Evolutionary conservation across 2,888 invertebrate species (phyloP).

Genomic region (Ischnus inquisitorius): DNA sequence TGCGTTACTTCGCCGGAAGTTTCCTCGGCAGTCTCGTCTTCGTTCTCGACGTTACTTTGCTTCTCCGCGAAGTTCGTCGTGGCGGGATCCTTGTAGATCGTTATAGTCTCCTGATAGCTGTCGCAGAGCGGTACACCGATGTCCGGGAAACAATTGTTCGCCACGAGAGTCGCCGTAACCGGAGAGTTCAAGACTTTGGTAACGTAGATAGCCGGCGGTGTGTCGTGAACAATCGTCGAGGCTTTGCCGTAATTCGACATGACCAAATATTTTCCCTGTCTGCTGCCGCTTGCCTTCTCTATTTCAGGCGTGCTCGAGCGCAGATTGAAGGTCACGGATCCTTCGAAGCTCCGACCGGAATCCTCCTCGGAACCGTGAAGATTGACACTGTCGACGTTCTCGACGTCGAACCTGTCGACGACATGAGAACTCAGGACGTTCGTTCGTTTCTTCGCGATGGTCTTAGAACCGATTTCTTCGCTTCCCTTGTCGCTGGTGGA

Average conservation of each 20-base stretch:
- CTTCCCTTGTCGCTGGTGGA: slow-evolving; percentile 16
- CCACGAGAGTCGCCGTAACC: slow-evolving; percentile 80
- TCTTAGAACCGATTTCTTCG: not conserved
- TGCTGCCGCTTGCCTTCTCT: not conserved
- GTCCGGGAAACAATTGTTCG: slow-evolving; percentile 81
- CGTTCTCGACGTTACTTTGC: not conserved
- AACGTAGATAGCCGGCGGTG: slow-evolving; percentile 69
- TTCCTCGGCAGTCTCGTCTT: not conserved
- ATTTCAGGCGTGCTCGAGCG: slow-evolving; percentile 48
- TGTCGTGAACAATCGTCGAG: not conserved
- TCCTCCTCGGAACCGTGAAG: slow-evolving; percentile 41
- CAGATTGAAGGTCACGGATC: not conserved
- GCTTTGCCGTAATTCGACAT: slow-evolving; percentile 25
- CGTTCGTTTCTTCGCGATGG: not conserved
- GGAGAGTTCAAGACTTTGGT: slow-evolving; percentile 78
- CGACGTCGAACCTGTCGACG: slow-evolving; percentile 14
- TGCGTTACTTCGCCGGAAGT: not conserved
- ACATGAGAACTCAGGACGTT: slow-evolving; percentile 35
- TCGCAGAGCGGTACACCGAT: slow-evolving; percentile 80
- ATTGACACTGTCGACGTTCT: slow-evolving; percentile 11
- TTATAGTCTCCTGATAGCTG: slow-evolving; percentile 53
- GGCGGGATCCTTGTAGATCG: slow-evolving; percentile 30
- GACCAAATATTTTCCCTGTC: slow-evolving; percentile 60
- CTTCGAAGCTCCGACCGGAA: not conserved
- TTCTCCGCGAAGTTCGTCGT: not conserved